Evolutionary conservation across 2,888 invertebrate species (phyloP).

Genomic region (Athalia circularis): DNA sequence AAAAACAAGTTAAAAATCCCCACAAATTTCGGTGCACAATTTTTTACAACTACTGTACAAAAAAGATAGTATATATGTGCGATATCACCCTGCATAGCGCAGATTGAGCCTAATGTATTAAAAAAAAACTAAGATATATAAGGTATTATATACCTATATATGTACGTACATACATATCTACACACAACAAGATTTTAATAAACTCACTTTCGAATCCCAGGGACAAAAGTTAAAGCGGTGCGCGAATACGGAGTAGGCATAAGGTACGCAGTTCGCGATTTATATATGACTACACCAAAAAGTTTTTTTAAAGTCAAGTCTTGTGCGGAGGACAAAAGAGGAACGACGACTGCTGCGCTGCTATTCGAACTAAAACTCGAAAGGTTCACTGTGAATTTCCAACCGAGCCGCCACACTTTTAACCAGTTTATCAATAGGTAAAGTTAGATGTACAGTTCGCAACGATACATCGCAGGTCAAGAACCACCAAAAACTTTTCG

Average conservation of each 20-base stretch:
- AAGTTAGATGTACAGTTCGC: neutral
- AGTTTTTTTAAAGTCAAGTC: too few species aligned
- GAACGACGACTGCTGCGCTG: neutral
- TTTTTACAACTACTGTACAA: too few species aligned
- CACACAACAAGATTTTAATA: constrained; percentile 10
- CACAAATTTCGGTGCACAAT: too few species aligned
- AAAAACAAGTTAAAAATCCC: too few species aligned
- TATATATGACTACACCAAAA: too few species aligned
- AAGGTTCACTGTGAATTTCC: too few species aligned
- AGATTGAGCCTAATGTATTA: too few species aligned
- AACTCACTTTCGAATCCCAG: constrained; percentile 43
- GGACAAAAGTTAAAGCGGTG: constrained; percentile 8
- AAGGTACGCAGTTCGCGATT: neutral
- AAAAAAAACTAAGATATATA: neutral
- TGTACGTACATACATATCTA: neutral
- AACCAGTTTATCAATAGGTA: constrained; percentile 40
- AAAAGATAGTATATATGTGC: too few species aligned
- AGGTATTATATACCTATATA: neutral
- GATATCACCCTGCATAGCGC: too few species aligned
- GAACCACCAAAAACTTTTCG: neutral
- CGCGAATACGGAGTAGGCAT: neutral
- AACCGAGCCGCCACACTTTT: constrained; percentile 5
- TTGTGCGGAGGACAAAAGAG: neutral
- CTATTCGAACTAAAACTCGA: neutral
- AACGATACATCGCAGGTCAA: constrained; percentile 9